These are phyloP conservation scores for Himalopsyche tibetana DNA, from an alignment of 2,888 invertebrate genomes.

Conservation along the genomic window DNA sequence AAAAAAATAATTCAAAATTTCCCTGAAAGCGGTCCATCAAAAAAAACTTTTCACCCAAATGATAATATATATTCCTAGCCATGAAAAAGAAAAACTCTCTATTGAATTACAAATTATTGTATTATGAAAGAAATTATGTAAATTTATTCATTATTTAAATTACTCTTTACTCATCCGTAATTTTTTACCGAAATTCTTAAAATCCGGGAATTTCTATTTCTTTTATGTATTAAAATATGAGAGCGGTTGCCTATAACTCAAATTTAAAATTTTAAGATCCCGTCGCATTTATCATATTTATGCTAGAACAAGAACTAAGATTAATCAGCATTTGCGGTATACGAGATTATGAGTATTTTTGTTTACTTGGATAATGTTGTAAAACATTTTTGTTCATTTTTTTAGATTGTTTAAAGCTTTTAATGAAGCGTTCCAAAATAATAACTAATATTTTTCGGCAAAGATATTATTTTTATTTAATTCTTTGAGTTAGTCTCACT, in stretches of 20 bases:
- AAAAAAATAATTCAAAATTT: neutral
- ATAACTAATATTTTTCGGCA: too few species aligned
- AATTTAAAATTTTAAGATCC: constrained; percentile 32
- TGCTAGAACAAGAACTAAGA: constrained; percentile 23
- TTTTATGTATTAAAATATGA: neutral
- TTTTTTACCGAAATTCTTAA: constrained; percentile 44
- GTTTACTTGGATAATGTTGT: constrained; percentile 11
- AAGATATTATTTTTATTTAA: too few species aligned
- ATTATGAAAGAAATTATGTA: constrained; percentile 61
- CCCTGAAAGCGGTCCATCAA: neutral
- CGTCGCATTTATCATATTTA: constrained; percentile 37
- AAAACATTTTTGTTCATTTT: neutral
- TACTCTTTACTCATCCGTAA: constrained; percentile 63
- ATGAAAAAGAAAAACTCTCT: constrained; percentile 50
- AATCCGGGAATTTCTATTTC: neutral
- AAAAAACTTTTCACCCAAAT: constrained; percentile 10
- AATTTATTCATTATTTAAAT: constrained; percentile 65
- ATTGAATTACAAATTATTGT: constrained; percentile 65
- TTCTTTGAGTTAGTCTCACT: too few species aligned
- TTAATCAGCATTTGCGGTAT: constrained; percentile 5
- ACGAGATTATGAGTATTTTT: constrained; percentile 1
- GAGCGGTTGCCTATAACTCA: neutral
- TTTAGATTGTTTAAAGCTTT: too few species aligned
- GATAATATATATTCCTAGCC: neutral
- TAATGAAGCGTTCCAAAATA: too few species aligned